phyloP scores from a whole-genome alignment of 1,140 invertebrate genomes.

The Panonychus citri region DNA sequence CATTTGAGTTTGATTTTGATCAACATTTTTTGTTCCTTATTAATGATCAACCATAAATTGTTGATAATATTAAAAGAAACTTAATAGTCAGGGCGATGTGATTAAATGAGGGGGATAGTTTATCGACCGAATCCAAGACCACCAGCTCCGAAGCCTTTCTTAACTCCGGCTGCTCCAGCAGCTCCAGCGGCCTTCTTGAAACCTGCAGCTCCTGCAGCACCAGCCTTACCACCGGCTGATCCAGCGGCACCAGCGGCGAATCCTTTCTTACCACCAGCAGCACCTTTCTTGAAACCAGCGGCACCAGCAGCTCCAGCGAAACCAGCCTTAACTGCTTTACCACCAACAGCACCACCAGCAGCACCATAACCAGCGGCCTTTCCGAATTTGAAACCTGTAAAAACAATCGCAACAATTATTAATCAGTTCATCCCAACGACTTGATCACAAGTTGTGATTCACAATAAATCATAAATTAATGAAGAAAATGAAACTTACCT shows the following conservation, averaged over 20 bases:
- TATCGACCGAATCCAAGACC: neutral
- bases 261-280: neutral
- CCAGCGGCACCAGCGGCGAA: neutral
- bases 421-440: no score
- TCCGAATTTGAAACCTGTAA: constrained; percentile 8
- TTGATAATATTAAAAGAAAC: no score
- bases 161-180: neutral
- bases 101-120: no score
- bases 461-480: no score
- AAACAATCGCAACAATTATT: no score
- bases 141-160: neutral
- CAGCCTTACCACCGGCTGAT: neutral
- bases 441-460: no score
- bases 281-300: neutral
- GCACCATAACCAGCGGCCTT: constrained; percentile 6
- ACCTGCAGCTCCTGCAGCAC: constrained; percentile 1
- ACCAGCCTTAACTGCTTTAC: neutral
- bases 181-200: neutral
- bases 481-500: no score
- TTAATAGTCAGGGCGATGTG: no score
- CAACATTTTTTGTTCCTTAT: no score
- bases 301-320: neutral
- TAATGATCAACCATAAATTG: no score
- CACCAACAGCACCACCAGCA: constrained; percentile 5
- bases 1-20: no score